Evolutionary conservation across 2,888 invertebrate genomes (phyloP).

Genomic region (Plagodis pulveraria): DNA sequence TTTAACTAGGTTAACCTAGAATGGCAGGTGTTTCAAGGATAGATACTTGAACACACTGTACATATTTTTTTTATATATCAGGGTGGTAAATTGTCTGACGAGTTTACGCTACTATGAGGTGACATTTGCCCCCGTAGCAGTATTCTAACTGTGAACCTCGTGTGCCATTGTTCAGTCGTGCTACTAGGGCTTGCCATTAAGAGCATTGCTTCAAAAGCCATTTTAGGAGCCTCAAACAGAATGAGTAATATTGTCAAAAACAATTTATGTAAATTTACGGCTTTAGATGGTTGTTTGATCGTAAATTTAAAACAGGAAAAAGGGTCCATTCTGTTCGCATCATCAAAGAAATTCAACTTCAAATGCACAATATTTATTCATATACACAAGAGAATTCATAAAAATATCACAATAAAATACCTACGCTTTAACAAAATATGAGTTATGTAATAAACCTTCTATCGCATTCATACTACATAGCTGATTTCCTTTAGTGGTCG

Average conservation of each 20-base stretch:
- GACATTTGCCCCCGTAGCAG: too few species aligned
- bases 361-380: conserved; percentile 48
- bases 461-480: conserved; percentile 42
- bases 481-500: conserved; percentile 56
- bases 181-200: too few species aligned
- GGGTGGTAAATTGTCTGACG: too few species aligned
- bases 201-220: too few species aligned
- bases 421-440: conserved; percentile 30
- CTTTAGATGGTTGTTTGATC: conserved; percentile 1
- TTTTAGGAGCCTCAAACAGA: too few species aligned
- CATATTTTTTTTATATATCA: too few species aligned
- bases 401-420: conserved; percentile 41
- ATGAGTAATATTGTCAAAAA: neutral
- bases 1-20: too few species aligned
- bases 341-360: neutral
- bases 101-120: too few species aligned
- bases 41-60: too few species aligned
- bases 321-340: neutral
- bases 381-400: conserved; percentile 19
- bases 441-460: conserved; percentile 45
- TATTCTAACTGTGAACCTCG: too few species aligned
- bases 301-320: neutral
- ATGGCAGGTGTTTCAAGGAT: too few species aligned
- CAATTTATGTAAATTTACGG: conserved; percentile 10
- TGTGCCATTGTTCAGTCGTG: too few species aligned